Conservation (phyloP, 2,888 invertebrate genomes). For the Conomelus anceps region DNA sequence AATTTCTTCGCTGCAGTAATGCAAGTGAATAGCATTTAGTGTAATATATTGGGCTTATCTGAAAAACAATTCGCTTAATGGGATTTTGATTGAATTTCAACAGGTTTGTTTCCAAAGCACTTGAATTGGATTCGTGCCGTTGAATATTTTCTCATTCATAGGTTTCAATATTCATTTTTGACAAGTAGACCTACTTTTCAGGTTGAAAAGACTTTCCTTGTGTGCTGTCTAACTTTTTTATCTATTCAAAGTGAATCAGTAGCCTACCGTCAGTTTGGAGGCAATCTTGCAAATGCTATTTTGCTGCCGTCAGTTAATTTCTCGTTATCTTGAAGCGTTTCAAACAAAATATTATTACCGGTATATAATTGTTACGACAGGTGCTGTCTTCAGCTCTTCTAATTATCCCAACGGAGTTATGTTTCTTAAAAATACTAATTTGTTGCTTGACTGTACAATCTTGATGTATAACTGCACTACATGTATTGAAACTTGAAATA, state of each 20-base stretch:
- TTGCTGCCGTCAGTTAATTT: neutral
- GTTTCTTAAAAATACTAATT: too few species aligned
- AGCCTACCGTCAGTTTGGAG: too few species aligned
- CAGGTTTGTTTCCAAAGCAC: neutral
- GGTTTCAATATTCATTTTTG: neutral
- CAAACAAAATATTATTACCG: too few species aligned
- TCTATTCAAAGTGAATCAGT: neutral
- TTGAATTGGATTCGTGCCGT: neutral
- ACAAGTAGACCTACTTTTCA: neutral
- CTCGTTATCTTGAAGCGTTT: neutral
- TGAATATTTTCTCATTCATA: neutral
- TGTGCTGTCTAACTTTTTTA: neutral
- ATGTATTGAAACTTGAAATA: too few species aligned
- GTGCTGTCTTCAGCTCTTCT: too few species aligned
- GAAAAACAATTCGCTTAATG: neutral
- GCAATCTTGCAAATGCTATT: neutral
- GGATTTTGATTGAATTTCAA: neutral
- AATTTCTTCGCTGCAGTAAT: neutral
- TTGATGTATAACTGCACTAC: too few species aligned
- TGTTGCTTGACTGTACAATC: too few species aligned
- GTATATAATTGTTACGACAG: too few species aligned
- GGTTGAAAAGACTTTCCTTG: neutral
- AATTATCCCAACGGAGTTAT: too few species aligned
- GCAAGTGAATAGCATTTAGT: neutral
- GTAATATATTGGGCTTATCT: neutral